phyloP scores from a whole-genome alignment of 2,797 vertebrate genomes.

The Caiman crocodilus region DNA sequence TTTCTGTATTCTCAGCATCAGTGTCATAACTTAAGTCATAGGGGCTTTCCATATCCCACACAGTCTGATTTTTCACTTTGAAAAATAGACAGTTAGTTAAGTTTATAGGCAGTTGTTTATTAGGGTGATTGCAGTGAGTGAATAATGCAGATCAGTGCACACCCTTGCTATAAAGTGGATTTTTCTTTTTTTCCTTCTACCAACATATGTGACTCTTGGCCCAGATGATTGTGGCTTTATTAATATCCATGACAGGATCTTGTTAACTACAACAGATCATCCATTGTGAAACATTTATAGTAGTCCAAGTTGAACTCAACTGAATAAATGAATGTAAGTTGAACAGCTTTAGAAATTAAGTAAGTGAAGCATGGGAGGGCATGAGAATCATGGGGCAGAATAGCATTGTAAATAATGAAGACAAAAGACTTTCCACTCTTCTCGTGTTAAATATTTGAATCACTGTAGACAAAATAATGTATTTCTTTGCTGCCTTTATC shows the following conservation, averaged over 20 bases:
- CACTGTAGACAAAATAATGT: constrained; percentile 1
- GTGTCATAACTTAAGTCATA: not conserved
- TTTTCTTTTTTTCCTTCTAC: not conserved
- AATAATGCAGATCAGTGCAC: constrained; percentile 16
- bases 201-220: not conserved
- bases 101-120: not conserved
- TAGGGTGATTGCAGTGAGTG: constrained; percentile 8
- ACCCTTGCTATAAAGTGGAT: not conserved
- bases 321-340: constrained; percentile 54
- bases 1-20: not conserved
- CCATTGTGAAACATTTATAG: constrained; percentile 1
- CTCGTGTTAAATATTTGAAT: constrained; percentile 38
- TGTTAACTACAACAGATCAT: constrained; percentile 35
- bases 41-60: not conserved
- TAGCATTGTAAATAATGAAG: constrained; percentile 43
- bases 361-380: constrained; percentile 43
- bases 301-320: constrained; percentile 46
- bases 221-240: constrained; percentile 30
- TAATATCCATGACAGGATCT: constrained; percentile 21
- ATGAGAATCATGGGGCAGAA: constrained; percentile 13
- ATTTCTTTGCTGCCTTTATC: not conserved
- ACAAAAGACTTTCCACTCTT: not conserved
- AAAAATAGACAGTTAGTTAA: too few species aligned
- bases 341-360: constrained; percentile 31
- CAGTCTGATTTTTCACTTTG: not conserved